These are phyloP conservation scores for Habropoda laboriosa DNA, from an alignment of 1,140 invertebrate species.

Conservation along the genomic window DNA sequence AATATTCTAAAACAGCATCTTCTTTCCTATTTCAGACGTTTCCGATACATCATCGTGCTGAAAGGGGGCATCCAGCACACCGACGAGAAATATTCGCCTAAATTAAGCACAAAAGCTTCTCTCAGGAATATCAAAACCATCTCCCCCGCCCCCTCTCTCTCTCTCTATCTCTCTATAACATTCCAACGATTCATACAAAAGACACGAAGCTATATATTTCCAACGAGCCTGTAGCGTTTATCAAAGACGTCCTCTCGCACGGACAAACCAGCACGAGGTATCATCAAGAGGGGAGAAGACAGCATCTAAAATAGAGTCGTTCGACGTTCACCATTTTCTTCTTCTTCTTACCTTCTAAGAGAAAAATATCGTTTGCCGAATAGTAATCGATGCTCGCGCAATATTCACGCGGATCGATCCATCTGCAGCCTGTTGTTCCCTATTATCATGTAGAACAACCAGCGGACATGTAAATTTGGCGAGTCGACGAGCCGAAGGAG, in stretches of 20 bases:
- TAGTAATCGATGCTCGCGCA: neutral
- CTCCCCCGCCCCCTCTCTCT: too few species aligned
- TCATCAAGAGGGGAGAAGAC: too few species aligned
- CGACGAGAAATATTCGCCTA: neutral
- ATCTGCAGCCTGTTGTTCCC: too few species aligned
- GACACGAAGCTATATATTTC: neutral
- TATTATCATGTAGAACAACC: slow-evolving; percentile 30
- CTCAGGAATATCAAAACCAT: neutral
- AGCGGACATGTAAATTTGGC: slow-evolving; percentile 18
- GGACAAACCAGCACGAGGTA: too few species aligned
- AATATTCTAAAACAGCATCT: neutral
- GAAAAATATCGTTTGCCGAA: slow-evolving; percentile 8
- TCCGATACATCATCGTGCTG: too few species aligned
- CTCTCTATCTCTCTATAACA: neutral
- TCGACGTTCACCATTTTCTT: neutral
- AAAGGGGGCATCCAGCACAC: too few species aligned
- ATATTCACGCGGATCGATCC: slow-evolving; percentile 19
- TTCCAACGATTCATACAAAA: neutral
- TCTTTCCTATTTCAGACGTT: neutral
- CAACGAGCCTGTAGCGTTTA: neutral
- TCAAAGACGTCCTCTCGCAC: neutral
- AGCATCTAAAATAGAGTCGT: too few species aligned
- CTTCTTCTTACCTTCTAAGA: too few species aligned
- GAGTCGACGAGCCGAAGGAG: neutral
- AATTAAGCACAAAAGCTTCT: neutral